Evolutionary conservation across 2,888 invertebrate genomes (phyloP), one percentile per base, ranked within the genome.

Genomic region (Toxonevra muliebris): DNA sequence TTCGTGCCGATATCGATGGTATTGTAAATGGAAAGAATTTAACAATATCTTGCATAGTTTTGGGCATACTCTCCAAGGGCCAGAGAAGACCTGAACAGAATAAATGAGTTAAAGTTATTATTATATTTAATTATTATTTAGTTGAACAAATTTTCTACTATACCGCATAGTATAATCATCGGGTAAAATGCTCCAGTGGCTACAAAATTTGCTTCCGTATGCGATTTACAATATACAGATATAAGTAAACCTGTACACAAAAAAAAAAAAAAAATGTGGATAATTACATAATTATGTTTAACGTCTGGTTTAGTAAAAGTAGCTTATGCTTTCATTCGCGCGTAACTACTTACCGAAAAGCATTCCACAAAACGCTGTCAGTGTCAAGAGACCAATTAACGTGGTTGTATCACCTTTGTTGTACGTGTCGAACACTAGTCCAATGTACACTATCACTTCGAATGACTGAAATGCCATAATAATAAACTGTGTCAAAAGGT

Each of bases 171-270:
- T 71, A 97, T 86, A 72, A 96, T 90, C 88, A 95, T 91, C 0
- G 96, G 96, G 80, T 96, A 96, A 80, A 96, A 96, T 72, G 93
- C 93, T 13, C 96, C 96, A 0, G 95, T 90, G 0, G 95, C 90
- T 12, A 93, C 88, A 81, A 94, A 95, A 87, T 95, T 94, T 0
- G 95, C 92, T 77, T 92, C 88, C 0, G 91, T 91, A 76, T 95
- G 94, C 42, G 92, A 91, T 20, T 89, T 88, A 78, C 93, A 93
- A 73, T 92, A 86, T 0, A 94, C 90, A 0, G 96, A 95, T 61
- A 96, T 91, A 50, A 94, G 88, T 79, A 96, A 92, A 50, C 96
- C 95, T 84, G 40, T 4, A 62, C 2, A 15, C 20, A 55, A 53
- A 4, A 65, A 45, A 57, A 62, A 1, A 15, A 20, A 55, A 53